These are phyloP conservation scores for Antheraea yamamai DNA, from an alignment of 2,888 invertebrate genomes.

Conservation along the genomic window DNA sequence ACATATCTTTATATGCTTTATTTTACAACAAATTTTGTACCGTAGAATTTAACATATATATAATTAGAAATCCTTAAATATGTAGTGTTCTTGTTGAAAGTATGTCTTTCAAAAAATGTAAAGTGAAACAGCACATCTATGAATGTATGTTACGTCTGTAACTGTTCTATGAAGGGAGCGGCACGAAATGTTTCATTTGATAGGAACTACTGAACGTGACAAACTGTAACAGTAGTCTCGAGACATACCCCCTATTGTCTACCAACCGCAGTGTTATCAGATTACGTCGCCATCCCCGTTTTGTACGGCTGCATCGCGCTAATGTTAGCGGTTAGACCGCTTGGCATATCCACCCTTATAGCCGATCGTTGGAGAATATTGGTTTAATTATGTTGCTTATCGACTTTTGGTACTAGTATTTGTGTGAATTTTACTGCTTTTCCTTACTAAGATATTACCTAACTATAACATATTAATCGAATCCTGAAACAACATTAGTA, in stretches of 20 bases:
- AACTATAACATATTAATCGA: too few relatives aligned
- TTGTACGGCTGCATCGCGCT: constrained; percentile 51
- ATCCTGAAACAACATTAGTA: too few relatives aligned
- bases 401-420: too few relatives aligned
- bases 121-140: not conserved
- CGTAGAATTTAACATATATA: too few relatives aligned
- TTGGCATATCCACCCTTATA: constrained; percentile 30
- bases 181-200: constrained; percentile 16
- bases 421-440: too few relatives aligned
- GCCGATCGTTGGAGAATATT: constrained; percentile 1
- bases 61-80: too few relatives aligned
- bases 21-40: too few relatives aligned
- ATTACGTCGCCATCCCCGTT: constrained; percentile 44
- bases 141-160: not conserved
- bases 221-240: constrained; percentile 23
- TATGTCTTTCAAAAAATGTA: not conserved
- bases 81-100: not conserved
- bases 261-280: constrained; percentile 49
- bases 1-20: too few relatives aligned
- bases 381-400: not conserved
- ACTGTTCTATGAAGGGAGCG: constrained; percentile 11
- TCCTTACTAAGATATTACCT: too few relatives aligned
- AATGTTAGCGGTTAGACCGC: constrained; percentile 22
- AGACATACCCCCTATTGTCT: constrained; percentile 49
- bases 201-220: constrained; percentile 20